A percentile compares a stretch with the other conserved stretches of the same genome.
Conservation (phyloP, 2,888 invertebrate genomes). For the Clitarchus hookeri region DNA sequence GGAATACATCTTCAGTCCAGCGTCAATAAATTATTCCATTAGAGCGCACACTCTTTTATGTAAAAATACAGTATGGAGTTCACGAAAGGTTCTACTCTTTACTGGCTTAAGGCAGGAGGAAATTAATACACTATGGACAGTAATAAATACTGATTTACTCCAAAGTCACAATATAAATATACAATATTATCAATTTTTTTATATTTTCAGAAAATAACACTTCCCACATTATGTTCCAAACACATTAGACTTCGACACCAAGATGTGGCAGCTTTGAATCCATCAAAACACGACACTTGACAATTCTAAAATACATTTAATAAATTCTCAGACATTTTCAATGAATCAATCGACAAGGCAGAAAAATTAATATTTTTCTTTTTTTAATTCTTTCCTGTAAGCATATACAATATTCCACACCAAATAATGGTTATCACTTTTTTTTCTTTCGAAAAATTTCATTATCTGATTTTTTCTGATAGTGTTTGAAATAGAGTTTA, state of each 20-base stretch:
- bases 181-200: constrained; percentile 57
- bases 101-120: not conserved
- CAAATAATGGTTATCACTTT: constrained; percentile 32
- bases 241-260: constrained; percentile 39
- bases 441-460: constrained; percentile 22
- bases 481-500: constrained; percentile 15
- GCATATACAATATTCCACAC: constrained; percentile 31
- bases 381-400: not conserved
- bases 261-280: constrained; percentile 37
- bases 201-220: constrained; percentile 62
- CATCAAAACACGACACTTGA: constrained; percentile 35
- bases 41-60: no score
- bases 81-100: no score
- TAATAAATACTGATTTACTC: constrained; percentile 62
- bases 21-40: no score
- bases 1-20: no score
- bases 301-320: constrained; percentile 27
- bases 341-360: constrained; percentile 34
- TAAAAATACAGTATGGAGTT: no score
- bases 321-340: constrained; percentile 25
- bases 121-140: constrained; percentile 52
- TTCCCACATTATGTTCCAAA: constrained; percentile 49
- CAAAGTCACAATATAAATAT: constrained; percentile 62
- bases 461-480: constrained; percentile 23
- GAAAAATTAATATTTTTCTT: constrained; percentile 28